A percentile compares a stretch with the other conserved stretches of the same genome.
Evolutionary conservation across 2,797 vertebrate species (phyloP).

Genomic region (Sebastes taczanowskii): DNA sequence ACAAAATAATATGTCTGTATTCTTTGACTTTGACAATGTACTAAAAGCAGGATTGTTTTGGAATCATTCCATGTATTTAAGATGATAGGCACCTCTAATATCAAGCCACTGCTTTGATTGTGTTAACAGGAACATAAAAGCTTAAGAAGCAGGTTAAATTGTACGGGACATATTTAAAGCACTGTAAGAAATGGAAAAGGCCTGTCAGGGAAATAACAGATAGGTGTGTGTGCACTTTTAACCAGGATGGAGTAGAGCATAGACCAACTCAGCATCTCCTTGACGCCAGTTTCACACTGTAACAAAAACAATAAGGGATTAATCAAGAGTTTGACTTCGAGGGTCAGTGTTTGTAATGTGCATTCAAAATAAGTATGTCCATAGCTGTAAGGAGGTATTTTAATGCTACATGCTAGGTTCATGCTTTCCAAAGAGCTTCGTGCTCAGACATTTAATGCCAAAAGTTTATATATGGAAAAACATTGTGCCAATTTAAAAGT

Average conservation of each 20-base stretch:
- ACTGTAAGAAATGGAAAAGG: slow-evolving; percentile 31
- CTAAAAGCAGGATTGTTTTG: slow-evolving; percentile 55
- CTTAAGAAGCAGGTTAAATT: slow-evolving; percentile 5
- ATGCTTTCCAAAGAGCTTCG: slow-evolving; percentile 54
- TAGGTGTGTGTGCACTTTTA: neutral
- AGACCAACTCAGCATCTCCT: neutral
- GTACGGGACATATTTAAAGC: slow-evolving; percentile 7
- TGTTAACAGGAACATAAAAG: slow-evolving; percentile 26
- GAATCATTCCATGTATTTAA: slow-evolving; percentile 26
- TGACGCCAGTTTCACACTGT: neutral
- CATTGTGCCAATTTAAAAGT: slow-evolving; percentile 48
- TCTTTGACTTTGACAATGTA: slow-evolving; percentile 52
- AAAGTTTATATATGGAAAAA: slow-evolving; percentile 46
- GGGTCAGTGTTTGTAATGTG: slow-evolving; percentile 28
- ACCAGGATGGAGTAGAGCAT: neutral
- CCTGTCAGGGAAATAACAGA: slow-evolving; percentile 3
- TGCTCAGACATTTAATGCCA: slow-evolving; percentile 56
- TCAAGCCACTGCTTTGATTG: slow-evolving; percentile 33
- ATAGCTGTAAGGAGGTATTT: slow-evolving; percentile 42
- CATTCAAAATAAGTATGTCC: slow-evolving; percentile 40
- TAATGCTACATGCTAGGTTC: slow-evolving; percentile 42
- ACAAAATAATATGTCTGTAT: slow-evolving; percentile 51
- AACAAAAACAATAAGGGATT: slow-evolving; percentile 10
- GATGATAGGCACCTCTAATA: slow-evolving; percentile 25
- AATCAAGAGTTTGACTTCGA: slow-evolving; percentile 24